Evolutionary conservation across 2,113 vertebrate species (phyloP).

Genomic region (Hoplias malabaricus): DNA sequence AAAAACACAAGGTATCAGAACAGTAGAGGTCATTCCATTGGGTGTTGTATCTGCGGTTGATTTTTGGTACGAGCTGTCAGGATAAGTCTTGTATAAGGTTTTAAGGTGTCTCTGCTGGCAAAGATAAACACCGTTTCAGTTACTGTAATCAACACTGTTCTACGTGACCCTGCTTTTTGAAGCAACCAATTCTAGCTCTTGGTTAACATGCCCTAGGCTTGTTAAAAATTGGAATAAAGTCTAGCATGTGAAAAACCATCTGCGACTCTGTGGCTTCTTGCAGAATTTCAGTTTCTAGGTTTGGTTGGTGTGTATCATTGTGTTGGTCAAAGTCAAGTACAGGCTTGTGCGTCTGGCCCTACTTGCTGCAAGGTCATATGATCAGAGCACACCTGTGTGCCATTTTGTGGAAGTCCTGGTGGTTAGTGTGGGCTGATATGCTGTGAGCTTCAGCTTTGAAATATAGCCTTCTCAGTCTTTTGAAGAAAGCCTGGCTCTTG

Average conservation of each 20-base stretch:
- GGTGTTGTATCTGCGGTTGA: too few species aligned
- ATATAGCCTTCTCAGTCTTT: neutral
- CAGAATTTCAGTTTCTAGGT: neutral
- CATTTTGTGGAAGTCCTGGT: conserved; percentile 37
- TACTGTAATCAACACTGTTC: too few species aligned
- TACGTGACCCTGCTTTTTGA: conserved; percentile 70
- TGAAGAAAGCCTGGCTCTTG: neutral
- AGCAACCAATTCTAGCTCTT: conserved; percentile 73
- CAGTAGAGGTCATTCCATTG: too few species aligned
- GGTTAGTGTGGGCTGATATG: conserved; percentile 15
- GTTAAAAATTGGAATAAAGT: neutral
- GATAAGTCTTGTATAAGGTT: too few species aligned
- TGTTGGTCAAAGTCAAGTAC: conserved; percentile 18
- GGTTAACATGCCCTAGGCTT: neutral
- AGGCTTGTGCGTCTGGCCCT: conserved; percentile 40
- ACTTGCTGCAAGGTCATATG: conserved; percentile 49
- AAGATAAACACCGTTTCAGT: too few species aligned
- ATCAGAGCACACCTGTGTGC: conserved; percentile 59
- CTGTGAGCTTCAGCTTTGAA: neutral
- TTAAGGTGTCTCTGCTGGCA: too few species aligned
- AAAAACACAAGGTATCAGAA: too few species aligned
- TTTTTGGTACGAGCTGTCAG: too few species aligned
- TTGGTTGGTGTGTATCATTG: conserved; percentile 1
- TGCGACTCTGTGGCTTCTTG: neutral
- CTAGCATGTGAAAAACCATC: neutral